Base-by-base conservation (phyloP, 2,113 vertebrate genomes). In the Cryptotis parvus region DNA sequence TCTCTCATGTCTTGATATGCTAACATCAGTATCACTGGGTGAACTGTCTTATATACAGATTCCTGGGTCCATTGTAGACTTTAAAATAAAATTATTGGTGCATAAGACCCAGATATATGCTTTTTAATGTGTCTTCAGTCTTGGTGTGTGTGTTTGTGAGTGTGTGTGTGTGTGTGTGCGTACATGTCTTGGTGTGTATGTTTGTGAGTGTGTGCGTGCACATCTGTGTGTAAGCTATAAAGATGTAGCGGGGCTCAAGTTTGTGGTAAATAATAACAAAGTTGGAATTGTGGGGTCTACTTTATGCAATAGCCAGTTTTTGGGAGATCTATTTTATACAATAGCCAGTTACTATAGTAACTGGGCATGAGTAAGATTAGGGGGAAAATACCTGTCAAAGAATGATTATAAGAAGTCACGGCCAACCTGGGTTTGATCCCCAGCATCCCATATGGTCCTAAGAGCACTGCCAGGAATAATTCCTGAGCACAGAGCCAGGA, bases 1-100 rank as follows among this genome's bases (percentile, higher is more conserved):
- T 80, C 65, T 92, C 31, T 93, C 52, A n/a, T 35, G 16, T 76
- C 65, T 70, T 18, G 81, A 45, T 72, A 63, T 66, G 58, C 35
- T 74, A 85, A 65, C 27, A 20, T 69, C 41, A 75, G n/a, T 76
- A 82, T 84, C 39, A 45, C 41, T 31, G 27, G 65, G 2, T 52
- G 52, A 90, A 35, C 10, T 55, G 10, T 58, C 87, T 68, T 39
- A 61, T 61, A 2, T 75, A 29, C 33, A 61, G 26, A 61, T 73
- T 49, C n/a, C 26, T 81, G 41, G 45, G 5, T 27, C n/a, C 27
- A 41, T 72, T 11, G 31, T 75, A 80, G 31, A 90, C 29, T 79
- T 84, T 29, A 84, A 81, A 80, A 76, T 77, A 26, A 87, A 61
- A 41, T 43, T 27, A 49, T 78, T 80, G 37, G 43, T 39, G 31